Conservation (phyloP, 2,113 vertebrate genomes). For the Plestiodon gilberti region DNA sequence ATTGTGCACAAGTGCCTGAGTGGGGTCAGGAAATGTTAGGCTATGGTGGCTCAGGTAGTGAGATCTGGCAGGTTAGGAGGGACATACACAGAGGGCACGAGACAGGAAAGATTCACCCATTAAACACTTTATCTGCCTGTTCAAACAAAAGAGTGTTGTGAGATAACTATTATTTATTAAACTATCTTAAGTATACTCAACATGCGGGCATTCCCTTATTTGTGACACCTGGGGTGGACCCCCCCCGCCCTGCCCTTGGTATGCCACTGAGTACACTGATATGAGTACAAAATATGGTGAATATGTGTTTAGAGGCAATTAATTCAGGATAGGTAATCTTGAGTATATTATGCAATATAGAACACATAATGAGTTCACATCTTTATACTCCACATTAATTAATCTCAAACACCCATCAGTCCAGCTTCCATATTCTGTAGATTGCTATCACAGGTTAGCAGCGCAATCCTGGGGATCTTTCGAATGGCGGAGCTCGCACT, state of each 20-base stretch:
- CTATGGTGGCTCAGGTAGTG: too few species aligned
- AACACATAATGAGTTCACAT: background rate
- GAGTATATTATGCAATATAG: background rate
- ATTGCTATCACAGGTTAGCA: background rate
- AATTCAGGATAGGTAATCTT: background rate
- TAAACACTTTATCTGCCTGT: background rate
- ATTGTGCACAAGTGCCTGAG: background rate
- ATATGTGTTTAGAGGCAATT: background rate
- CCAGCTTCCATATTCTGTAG: background rate
- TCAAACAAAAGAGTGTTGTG: background rate
- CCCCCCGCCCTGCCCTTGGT: too few species aligned
- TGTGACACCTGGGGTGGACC: too few species aligned
- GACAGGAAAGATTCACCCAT: background rate
- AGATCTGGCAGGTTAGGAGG: background rate
- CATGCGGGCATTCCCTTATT: too few species aligned
- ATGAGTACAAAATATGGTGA: background rate
- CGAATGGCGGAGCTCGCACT: too few species aligned
- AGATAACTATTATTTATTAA: background rate
- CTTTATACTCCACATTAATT: background rate
- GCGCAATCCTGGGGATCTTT: too few species aligned
- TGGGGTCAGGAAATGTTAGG: too few species aligned
- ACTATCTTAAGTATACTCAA: background rate
- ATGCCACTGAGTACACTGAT: too few species aligned
- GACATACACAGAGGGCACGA: background rate
- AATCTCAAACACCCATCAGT: background rate